A percentile compares a stretch with the other conserved stretches of the same genome.
These are phyloP conservation scores for Danio albolineatus DNA, from an alignment of 2,797 vertebrate genomes.

Conservation along the genomic window DNA sequence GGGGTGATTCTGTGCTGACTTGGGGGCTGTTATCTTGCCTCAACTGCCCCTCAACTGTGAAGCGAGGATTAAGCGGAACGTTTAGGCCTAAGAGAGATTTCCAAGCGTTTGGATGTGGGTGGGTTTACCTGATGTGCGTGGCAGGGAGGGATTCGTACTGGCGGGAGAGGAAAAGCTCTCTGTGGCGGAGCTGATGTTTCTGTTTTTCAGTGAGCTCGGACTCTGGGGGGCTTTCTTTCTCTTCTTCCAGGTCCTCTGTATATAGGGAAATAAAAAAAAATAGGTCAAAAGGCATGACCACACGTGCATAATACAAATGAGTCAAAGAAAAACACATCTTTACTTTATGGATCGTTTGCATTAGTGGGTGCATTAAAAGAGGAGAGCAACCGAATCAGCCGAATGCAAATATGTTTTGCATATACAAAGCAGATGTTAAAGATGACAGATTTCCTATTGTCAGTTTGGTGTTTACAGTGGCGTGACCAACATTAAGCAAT, in stretches of 20 bases:
- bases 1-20: background rate
- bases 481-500: background rate
- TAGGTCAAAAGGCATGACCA: background rate
- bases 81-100: background rate
- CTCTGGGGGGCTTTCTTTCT: slow-evolving; percentile 88
- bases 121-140: slow-evolving; percentile 92
- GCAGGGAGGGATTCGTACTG: slow-evolving; percentile 96
- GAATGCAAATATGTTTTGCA: slow-evolving; percentile 15
- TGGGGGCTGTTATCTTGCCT: slow-evolving; percentile 7
- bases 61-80: slow-evolving; percentile 2
- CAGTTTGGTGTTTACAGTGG: slow-evolving; percentile 2
- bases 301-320: background rate
- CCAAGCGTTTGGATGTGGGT: background rate
- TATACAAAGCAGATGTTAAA: slow-evolving; percentile 12
- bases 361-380: background rate
- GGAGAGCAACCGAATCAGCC: slow-evolving; percentile 1
- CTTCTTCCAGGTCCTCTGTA: slow-evolving; percentile 96
- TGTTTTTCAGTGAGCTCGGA: slow-evolving; percentile 94
- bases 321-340: background rate
- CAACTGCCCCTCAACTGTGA: background rate
- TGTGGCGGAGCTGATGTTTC: slow-evolving; percentile 96
- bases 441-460: background rate
- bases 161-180: slow-evolving; percentile 95
- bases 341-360: background rate
- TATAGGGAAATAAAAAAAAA: slow-evolving; percentile 28